phyloP scores from a whole-genome alignment of 2,797 vertebrate species.

The Brotula barbata region DNA sequence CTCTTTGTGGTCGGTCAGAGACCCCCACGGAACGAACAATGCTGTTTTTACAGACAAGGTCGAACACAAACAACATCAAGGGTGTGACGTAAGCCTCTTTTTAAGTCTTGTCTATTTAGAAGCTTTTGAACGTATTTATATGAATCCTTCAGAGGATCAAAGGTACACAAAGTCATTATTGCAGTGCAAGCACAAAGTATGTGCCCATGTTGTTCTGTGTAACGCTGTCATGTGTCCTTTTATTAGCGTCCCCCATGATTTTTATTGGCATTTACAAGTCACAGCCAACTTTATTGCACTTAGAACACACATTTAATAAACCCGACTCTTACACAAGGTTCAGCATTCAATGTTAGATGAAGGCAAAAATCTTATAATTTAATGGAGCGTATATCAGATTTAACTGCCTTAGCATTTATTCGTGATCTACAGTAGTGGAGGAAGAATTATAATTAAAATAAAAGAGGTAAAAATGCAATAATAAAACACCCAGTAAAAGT shows the following conservation, averaged over 20 bases:
- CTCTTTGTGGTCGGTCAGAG: constrained; percentile 51
- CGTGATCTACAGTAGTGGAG: too few species aligned
- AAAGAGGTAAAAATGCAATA: too few species aligned
- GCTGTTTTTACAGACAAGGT: constrained; percentile 42
- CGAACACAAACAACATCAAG: constrained; percentile 23
- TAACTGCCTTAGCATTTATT: too few species aligned
- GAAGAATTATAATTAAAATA: too few species aligned
- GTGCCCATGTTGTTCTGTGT: too few species aligned
- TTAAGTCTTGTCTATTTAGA: not conserved
- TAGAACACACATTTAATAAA: too few species aligned
- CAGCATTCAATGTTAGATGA: constrained; percentile 18
- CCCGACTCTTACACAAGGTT: too few species aligned
- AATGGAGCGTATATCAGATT: not conserved
- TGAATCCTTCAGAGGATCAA: constrained; percentile 5
- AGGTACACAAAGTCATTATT: constrained; percentile 24
- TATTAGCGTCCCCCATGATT: too few species aligned
- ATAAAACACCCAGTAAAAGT: too few species aligned
- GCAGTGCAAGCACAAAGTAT: not conserved
- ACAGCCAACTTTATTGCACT: too few species aligned
- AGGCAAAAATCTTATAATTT: not conserved
- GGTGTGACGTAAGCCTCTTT: constrained; percentile 18
- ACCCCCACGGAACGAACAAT: constrained; percentile 55
- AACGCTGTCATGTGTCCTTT: too few species aligned
- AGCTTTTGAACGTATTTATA: not conserved
- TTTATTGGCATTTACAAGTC: too few species aligned